phyloP scores from a whole-genome alignment of 2,113 vertebrate species.

The Albula goreensis region DNA sequence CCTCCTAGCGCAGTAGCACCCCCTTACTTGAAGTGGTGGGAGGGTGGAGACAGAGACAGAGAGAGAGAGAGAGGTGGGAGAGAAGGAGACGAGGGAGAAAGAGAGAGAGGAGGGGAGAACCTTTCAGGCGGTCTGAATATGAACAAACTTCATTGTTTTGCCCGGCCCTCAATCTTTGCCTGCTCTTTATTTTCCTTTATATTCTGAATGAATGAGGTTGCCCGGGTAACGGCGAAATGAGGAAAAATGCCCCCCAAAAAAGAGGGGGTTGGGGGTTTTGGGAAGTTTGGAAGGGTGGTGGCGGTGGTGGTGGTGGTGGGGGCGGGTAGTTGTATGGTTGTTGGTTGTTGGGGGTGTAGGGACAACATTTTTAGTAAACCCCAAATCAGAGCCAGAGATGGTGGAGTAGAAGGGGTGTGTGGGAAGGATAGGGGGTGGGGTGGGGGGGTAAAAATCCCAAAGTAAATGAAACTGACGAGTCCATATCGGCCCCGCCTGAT shows the following conservation, averaged over 20 bases:
- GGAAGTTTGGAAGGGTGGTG: conserved; percentile 38
- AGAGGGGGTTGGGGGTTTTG: background rate
- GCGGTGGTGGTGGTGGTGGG: conserved; percentile 43
- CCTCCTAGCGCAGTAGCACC: background rate
- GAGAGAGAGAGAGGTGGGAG: background rate
- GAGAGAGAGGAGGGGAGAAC: background rate
- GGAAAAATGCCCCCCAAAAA: conserved; percentile 67
- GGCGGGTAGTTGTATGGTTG: conserved; percentile 33
- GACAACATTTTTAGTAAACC: conserved; percentile 59
- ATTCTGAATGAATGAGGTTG: conserved; percentile 67
- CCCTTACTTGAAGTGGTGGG: background rate
- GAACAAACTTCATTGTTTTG: conserved; percentile 40
- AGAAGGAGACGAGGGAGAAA: background rate
- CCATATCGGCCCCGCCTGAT: conserved; percentile 68
- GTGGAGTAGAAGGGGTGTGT: conserved; percentile 36
- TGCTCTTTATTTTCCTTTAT: conserved; percentile 67
- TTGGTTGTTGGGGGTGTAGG: conserved; percentile 17
- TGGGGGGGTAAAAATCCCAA: conserved; percentile 57
- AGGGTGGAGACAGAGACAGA: background rate
- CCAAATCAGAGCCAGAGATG: conserved; percentile 42
- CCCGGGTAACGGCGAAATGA: conserved; percentile 57
- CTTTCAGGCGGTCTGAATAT: conserved; percentile 33
- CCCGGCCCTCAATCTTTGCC: conserved; percentile 26
- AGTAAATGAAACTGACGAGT: conserved; percentile 73
- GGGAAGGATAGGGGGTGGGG: too few relatives aligned